Conservation (phyloP, 2,113 vertebrate species). For the Ciconia boyciana region DNA sequence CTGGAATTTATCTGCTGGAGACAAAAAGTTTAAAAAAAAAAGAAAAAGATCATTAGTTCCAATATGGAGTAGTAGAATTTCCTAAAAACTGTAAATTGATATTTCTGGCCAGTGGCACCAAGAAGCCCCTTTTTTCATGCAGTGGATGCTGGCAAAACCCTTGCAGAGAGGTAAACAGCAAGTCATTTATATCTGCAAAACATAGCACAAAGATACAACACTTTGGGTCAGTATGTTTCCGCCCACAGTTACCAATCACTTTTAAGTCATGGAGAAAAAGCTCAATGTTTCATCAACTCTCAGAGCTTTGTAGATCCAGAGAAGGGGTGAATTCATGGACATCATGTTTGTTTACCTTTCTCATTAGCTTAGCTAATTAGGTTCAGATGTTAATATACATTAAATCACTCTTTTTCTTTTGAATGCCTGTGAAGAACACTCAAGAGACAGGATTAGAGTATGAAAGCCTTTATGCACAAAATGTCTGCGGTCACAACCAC, state of each 20-base stretch:
- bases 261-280: background rate
- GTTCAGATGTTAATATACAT: conserved; percentile 13
- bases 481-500: background rate
- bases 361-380: conserved; percentile 8
- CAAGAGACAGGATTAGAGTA: background rate
- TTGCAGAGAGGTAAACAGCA: background rate
- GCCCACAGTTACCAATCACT: background rate
- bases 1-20: background rate
- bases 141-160: background rate
- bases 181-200: background rate
- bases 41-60: background rate
- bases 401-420: background rate
- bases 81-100: background rate
- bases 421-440: background rate
- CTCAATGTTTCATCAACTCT: background rate
- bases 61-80: background rate
- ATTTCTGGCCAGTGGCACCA: background rate
- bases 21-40: background rate
- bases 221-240: background rate
- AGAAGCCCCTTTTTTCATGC: background rate
- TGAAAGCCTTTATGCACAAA: conserved; percentile 9
- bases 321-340: background rate
- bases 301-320: background rate
- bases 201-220: background rate
- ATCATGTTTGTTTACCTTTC: background rate